Percentiles rank a stretch among this genome's conserved stretches.
These are phyloP conservation scores for Tragelaphus oryx DNA, from an alignment of 2,797 vertebrate genomes.

Conservation along the genomic window DNA sequence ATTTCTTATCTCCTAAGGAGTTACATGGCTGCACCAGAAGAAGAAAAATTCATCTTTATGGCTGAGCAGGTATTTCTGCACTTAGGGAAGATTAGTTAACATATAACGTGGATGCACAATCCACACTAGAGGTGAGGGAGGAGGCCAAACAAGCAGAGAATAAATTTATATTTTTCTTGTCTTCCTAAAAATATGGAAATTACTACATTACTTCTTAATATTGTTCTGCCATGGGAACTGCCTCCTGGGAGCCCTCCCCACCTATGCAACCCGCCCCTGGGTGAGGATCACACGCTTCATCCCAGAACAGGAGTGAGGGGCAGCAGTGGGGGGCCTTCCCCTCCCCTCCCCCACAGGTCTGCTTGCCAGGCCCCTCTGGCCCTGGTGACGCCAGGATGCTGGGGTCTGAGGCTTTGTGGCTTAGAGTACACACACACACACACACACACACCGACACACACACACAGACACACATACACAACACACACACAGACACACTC, in stretches of 20 bases:
- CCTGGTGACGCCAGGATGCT: not conserved
- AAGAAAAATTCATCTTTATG: not conserved
- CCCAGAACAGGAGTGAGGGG: not conserved
- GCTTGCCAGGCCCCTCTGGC: not conserved
- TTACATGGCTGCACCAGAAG: not conserved
- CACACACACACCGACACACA: not conserved
- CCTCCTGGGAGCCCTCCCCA: not conserved
- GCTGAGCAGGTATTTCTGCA: not conserved
- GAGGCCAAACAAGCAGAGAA: not conserved
- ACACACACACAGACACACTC: too few relatives aligned
- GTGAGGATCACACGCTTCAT: rapidly evolving
- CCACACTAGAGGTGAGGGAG: not conserved
- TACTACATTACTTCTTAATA: not conserved
- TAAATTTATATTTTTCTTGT: not conserved
- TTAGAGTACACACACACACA: not conserved
- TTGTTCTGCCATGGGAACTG: not conserved
- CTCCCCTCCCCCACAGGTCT: not conserved
- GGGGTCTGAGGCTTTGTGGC: not conserved
- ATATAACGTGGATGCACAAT: not conserved
- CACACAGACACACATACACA: too few relatives aligned
- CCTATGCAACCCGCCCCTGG: not conserved
- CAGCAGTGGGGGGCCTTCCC: rapidly evolving
- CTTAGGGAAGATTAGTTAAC: not conserved
- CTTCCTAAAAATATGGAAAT: not conserved
- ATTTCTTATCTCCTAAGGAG: not conserved